Percentiles rank a stretch among this genome's conserved stretches.
These are phyloP conservation scores for Phataginus tricuspis DNA, from an alignment of 2,797 vertebrate genomes.

Conservation along the genomic window DNA sequence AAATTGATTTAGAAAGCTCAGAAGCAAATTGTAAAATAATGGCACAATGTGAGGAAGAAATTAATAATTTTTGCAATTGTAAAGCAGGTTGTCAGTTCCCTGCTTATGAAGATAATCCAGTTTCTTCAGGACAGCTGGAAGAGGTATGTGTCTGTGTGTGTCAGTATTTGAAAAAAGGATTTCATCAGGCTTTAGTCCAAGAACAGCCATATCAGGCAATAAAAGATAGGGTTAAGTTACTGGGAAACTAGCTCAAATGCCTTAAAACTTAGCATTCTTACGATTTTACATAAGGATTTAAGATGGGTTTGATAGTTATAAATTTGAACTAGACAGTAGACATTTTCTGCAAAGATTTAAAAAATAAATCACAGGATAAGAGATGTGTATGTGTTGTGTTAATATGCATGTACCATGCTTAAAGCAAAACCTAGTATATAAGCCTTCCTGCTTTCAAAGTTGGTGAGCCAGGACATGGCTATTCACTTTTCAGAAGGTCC, in stretches of 20 bases:
- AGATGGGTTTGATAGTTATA: background rate
- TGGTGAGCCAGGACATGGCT: background rate
- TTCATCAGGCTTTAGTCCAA: background rate
- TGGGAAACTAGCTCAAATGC: background rate
- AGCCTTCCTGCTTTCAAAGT: background rate
- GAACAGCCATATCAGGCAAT: background rate
- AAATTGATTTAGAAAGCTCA: conserved; percentile 87
- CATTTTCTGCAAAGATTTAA: background rate
- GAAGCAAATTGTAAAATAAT: conserved; percentile 89
- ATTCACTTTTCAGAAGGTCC: accelerated
- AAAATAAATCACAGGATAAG: background rate
- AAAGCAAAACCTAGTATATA: background rate
- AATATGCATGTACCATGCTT: no score
- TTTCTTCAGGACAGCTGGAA: conserved; percentile 90
- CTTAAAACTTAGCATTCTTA: background rate
- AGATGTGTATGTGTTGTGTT: background rate
- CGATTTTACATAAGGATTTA: background rate
- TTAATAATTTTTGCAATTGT: conserved; percentile 88
- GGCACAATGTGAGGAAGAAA: conserved; percentile 89
- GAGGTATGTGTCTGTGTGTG: conserved; percentile 87
- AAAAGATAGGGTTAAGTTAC: background rate
- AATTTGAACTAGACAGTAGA: background rate
- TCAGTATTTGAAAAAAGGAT: background rate
- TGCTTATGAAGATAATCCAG: conserved; percentile 90
- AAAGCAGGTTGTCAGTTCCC: conserved; percentile 90